Percentiles rank a stretch among this genome's conserved stretches.
phyloP scores from a whole-genome alignment of 2,113 vertebrate genomes.

The Pelusios castaneus region DNA sequence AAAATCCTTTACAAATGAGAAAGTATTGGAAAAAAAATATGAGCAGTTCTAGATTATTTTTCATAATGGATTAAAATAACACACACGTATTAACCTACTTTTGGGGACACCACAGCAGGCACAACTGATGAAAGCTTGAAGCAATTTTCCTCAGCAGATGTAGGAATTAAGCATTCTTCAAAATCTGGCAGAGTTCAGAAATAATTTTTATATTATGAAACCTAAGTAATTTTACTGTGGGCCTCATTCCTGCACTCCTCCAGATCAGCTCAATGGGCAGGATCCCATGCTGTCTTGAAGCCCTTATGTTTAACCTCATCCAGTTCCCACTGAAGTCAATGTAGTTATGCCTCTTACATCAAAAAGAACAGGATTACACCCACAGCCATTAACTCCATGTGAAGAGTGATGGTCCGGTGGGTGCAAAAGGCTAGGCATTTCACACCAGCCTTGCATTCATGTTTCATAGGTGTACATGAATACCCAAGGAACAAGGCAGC shows the following conservation, averaged over 20 bases:
- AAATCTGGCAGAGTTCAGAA: neutral
- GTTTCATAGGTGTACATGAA: neutral
- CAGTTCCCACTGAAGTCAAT: neutral
- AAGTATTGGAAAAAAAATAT: neutral
- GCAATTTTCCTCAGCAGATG: neutral
- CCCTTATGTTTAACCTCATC: neutral
- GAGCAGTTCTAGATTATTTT: neutral
- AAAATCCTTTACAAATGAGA: neutral
- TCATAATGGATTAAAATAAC: neutral
- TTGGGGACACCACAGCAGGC: neutral
- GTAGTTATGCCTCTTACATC: neutral
- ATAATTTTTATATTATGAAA: neutral
- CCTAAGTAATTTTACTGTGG: neutral
- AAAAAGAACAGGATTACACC: neutral
- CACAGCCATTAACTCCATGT: neutral
- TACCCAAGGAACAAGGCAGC: neutral
- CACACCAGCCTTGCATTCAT: neutral
- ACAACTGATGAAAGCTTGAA: neutral
- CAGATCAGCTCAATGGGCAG: neutral
- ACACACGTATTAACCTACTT: neutral
- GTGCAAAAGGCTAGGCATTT: neutral
- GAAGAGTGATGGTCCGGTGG: neutral
- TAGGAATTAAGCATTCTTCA: neutral
- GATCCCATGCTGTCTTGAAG: neutral
- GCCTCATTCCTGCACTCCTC: neutral